Percentiles rank a stretch among this genome's conserved stretches.
phyloP scores from a whole-genome alignment of 2,888 invertebrate species.

The Dynastes maya region DNA sequence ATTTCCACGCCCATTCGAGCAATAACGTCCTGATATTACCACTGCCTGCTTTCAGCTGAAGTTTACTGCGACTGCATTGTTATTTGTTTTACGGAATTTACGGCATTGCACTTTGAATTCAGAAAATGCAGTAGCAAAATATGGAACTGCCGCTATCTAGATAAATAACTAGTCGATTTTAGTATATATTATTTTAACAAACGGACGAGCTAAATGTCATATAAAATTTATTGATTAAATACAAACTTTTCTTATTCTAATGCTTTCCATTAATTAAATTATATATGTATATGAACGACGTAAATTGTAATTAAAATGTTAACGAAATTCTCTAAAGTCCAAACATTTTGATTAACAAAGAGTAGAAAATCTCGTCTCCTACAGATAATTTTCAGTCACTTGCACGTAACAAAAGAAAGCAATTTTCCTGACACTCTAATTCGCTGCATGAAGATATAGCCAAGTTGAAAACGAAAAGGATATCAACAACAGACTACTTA shows the following conservation, averaged over 20 bases:
- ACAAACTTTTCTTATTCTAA: no score
- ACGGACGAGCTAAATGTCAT: background rate
- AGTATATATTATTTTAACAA: background rate
- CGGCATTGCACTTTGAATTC: slow-evolving; percentile 26
- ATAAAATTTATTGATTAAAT: background rate
- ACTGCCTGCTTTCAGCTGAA: background rate
- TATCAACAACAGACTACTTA: slow-evolving; percentile 22
- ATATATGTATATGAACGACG: no score
- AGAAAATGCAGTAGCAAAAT: slow-evolving; percentile 4
- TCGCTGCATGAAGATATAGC: slow-evolving; percentile 31
- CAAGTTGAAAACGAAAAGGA: slow-evolving; percentile 12
- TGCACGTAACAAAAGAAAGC: slow-evolving; percentile 34
- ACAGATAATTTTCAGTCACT: background rate
- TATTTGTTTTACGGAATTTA: slow-evolving; percentile 21
- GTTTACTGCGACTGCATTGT: slow-evolving; percentile 21
- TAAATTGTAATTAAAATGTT: no score
- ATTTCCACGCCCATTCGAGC: slow-evolving; percentile 3
- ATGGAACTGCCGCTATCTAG: background rate
- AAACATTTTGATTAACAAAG: no score
- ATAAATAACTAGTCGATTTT: background rate
- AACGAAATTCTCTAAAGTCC: no score
- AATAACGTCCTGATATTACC: background rate
- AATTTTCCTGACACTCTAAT: slow-evolving; percentile 23
- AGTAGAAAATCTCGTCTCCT: no score
- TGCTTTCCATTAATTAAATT: no score